Evolutionary conservation across 2,888 invertebrate genomes (phyloP).

Genomic region (Drepana falcataria): DNA sequence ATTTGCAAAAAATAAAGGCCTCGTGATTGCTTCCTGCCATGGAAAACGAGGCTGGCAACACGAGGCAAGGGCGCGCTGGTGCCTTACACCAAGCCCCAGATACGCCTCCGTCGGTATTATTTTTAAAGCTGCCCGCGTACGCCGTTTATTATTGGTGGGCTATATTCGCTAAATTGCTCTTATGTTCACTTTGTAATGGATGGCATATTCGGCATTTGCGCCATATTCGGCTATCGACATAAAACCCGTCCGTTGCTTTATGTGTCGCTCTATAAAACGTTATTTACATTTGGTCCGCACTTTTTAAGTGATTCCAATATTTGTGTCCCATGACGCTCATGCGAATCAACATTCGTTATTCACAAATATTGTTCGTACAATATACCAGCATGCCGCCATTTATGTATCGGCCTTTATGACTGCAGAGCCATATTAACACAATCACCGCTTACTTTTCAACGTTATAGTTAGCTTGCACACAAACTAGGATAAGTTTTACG

Average conservation of each 20-base stretch:
- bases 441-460: no score
- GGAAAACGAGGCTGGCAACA: no score
- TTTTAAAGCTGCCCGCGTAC: conserved; percentile 12
- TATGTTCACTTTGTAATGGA: conserved; percentile 10
- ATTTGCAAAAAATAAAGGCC: no score
- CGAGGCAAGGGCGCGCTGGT: background rate
- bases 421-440: no score
- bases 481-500: no score
- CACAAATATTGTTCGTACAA: no score
- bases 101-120: conserved; percentile 14
- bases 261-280: background rate
- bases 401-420: no score
- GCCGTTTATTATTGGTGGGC: conserved; percentile 13
- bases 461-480: no score
- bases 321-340: background rate
- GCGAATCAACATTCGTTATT: background rate
- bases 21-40: no score
- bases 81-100: conserved; percentile 1
- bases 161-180: conserved; percentile 14
- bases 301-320: background rate
- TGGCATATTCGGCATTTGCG: conserved; percentile 3
- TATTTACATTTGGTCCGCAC: background rate
- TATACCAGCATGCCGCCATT: no score
- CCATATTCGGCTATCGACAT: conserved; percentile 3
- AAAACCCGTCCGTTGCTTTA: background rate